Percentiles rank a stretch among this genome's conserved stretches.
These are phyloP conservation scores for Gavialis gangeticus DNA, from an alignment of 2,113 vertebrate genomes.

Conservation along the genomic window DNA sequence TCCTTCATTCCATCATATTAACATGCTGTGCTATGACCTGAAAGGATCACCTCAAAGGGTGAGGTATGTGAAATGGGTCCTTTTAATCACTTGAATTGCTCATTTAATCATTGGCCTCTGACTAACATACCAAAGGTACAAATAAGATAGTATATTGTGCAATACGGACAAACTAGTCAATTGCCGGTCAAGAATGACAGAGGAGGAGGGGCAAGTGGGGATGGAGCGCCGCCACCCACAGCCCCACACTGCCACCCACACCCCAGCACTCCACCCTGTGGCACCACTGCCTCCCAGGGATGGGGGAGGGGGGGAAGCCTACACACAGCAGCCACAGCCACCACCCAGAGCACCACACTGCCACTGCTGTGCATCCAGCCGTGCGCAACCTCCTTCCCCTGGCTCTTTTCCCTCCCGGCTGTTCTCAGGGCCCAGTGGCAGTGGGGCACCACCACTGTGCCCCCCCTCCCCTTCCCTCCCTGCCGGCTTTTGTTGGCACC, in stretches of 20 bases:
- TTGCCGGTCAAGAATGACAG: too few relatives aligned
- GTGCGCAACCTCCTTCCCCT: too few relatives aligned
- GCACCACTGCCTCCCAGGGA: background rate
- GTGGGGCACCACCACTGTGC: too few relatives aligned
- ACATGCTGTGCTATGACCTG: background rate
- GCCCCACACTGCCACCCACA: background rate
- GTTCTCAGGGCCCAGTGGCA: too few relatives aligned
- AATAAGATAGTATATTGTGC: background rate
- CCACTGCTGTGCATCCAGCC: too few relatives aligned
- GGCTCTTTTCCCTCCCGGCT: too few relatives aligned
- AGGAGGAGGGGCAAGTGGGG: too few relatives aligned
- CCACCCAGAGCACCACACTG: background rate
- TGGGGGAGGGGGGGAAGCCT: too few relatives aligned
- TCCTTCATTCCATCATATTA: background rate
- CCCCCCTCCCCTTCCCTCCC: too few relatives aligned
- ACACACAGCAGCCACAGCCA: background rate
- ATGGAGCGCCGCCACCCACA: background rate
- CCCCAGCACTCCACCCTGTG: background rate
- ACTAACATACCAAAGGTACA: background rate
- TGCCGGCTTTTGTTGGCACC: too few relatives aligned
- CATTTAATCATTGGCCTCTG: background rate
- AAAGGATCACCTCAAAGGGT: background rate
- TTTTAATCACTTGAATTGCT: too few relatives aligned
- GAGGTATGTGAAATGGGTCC: background rate
- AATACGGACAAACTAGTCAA: background rate